Evolutionary conservation across 1,140 invertebrate genomes (phyloP), one percentile per base, ranked within the genome.

Genomic region (Trichonephila inaurata): DNA sequence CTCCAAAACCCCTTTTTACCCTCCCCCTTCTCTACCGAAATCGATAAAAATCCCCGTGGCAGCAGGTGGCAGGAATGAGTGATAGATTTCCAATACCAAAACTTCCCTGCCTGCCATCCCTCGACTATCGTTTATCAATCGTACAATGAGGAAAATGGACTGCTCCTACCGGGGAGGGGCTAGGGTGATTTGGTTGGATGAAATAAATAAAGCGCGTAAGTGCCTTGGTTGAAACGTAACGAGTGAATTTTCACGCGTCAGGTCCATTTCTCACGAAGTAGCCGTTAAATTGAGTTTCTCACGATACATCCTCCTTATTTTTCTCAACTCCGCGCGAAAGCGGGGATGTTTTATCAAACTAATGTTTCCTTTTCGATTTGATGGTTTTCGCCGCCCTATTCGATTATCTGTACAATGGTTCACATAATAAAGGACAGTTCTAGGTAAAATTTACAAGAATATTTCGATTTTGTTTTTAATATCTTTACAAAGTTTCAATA

Each of bases 71-170:
- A 33, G 62, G 33, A 69, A 89, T 89, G 87, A 89, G 62, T 69
- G 87, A 89, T 89, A 69, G 87, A 89, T 89, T 89, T 89, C 87
- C 87, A 28, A 89, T 89, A 69, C 87, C 87, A n/a, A 69, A 69
- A 69, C 66, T 69, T 24, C 7, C 10, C 82, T 85, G 33, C 72
- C 33, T 40, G 28, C 82, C 16, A 19, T 10, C 72, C 72, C 72
- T 77, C 28, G 24, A 28, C 72, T 77, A 77, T 77, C 72, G 72
- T 77, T 77, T 77, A 77, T 77, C 72, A 77, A 77, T 77, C 72
- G 72, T 18, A 7, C 72, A 77, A 77, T 3, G 24, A 40, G 72
- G 28, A 77, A 28, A 28, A 77, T 77, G 72, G 72, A 77, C 72
- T 77, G 24, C 33, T 77, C 72, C 33, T 77, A 18, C 28, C 16